A percentile compares a stretch with the other conserved stretches of the same genome.
Evolutionary conservation across 2,797 vertebrate genomes (phyloP).

Genomic region (Crocidura indochinensis): DNA sequence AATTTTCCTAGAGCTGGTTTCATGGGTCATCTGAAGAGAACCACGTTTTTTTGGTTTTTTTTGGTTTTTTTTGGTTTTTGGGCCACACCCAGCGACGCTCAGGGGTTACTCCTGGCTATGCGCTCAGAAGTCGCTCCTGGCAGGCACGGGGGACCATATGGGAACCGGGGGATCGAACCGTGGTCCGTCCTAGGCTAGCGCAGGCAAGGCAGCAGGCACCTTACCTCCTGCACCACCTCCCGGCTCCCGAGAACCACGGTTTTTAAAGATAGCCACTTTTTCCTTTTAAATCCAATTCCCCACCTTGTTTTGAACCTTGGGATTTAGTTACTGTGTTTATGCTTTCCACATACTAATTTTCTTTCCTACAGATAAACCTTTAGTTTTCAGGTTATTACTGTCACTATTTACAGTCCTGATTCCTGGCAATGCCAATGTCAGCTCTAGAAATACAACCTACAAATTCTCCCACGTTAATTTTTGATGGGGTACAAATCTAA

Average conservation of each 20-base stretch:
- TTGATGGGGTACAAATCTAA: constrained; percentile 5
- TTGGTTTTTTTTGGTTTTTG: too few species aligned
- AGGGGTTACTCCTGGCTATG: too few species aligned
- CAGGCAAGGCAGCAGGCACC: too few species aligned
- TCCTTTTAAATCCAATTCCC: constrained; percentile 6
- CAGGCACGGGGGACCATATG: too few species aligned
- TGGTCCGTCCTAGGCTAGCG: too few species aligned
- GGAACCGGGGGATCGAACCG: too few species aligned
- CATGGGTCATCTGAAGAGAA: not conserved
- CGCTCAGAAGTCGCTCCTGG: too few species aligned
- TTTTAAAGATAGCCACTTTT: not conserved
- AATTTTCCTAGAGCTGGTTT: constrained; percentile 54
- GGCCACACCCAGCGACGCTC: too few species aligned
- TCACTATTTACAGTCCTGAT: not conserved
- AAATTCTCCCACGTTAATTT: constrained; percentile 29
- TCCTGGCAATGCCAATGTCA: not conserved
- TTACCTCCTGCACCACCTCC: too few species aligned
- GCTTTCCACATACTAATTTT: constrained; percentile 36
- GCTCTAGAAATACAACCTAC: constrained; percentile 47
- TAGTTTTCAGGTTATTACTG: not conserved
- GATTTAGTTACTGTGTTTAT: not conserved
- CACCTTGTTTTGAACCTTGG: not conserved
- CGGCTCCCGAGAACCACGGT: too few species aligned
- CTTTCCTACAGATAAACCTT: not conserved
- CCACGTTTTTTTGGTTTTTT: too few species aligned